phyloP scores from a whole-genome alignment of 2,113 vertebrate species.

The Syrmaticus mikado region DNA sequence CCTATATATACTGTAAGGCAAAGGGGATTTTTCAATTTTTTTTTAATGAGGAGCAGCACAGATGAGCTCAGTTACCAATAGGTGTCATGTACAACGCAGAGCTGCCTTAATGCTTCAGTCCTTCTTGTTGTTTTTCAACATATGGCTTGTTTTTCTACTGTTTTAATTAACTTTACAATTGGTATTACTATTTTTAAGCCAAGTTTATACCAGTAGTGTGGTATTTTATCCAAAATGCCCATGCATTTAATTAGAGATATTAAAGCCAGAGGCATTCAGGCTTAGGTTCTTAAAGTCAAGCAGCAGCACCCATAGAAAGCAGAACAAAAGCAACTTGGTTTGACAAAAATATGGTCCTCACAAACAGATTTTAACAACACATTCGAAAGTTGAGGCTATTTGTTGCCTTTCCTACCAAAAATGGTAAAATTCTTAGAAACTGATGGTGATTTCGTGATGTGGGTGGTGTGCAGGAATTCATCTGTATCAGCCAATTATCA shows the following conservation, averaged over 20 bases:
- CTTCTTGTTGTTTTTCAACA: neutral
- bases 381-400: neutral
- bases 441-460: neutral
- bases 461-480: neutral
- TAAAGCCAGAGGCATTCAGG: neutral
- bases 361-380: neutral
- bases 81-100: rapidly evolving
- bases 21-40: neutral
- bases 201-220: neutral
- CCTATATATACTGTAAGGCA: neutral
- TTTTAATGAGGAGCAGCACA: neutral
- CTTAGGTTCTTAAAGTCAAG: neutral
- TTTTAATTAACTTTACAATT: neutral
- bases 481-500: neutral
- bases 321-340: neutral
- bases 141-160: neutral
- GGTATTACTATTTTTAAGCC: neutral
- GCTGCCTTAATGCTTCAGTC: neutral
- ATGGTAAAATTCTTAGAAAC: neutral
- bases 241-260: neutral
- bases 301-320: neutral
- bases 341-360: neutral
- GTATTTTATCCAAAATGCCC: neutral
- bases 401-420: neutral
- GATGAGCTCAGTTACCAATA: neutral